These are phyloP conservation scores for Pipistrellus pipistrellus DNA, from an alignment of 2,797 vertebrate species.

Conservation along the genomic window DNA sequence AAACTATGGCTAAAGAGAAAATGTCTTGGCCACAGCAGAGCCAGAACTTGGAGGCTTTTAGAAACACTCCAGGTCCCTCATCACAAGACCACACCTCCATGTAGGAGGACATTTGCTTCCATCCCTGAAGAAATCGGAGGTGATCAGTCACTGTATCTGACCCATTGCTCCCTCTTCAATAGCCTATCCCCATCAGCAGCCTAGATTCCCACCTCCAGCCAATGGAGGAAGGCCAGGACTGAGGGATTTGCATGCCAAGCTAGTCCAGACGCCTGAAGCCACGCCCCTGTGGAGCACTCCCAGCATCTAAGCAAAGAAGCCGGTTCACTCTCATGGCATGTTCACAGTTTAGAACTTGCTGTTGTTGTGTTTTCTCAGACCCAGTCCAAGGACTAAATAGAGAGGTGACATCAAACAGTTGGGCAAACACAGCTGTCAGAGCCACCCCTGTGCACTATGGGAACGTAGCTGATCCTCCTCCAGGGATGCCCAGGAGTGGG, in stretches of 20 bases:
- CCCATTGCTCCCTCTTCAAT: not conserved
- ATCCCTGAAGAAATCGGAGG: not conserved
- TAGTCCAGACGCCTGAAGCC: not conserved
- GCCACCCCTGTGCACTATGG: constrained; percentile 45
- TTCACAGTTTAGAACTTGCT: constrained; percentile 40
- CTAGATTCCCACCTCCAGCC: not conserved
- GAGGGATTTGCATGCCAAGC: not conserved
- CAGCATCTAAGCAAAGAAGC: not conserved
- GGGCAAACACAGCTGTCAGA: constrained; percentile 69
- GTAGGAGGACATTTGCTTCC: not conserved
- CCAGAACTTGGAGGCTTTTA: not conserved
- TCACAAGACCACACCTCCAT: accelerated
- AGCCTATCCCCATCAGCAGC: not conserved
- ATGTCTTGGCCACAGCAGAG: not conserved
- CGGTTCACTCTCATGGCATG: not conserved
- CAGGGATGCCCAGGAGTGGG: constrained; percentile 18
- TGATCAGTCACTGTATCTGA: not conserved
- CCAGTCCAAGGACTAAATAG: constrained; percentile 71
- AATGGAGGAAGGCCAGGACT: not conserved
- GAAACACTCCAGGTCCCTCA: too few relatives aligned
- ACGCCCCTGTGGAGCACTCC: not conserved
- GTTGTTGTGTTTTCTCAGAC: constrained; percentile 56
- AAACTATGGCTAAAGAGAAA: not conserved
- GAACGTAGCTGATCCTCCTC: constrained; percentile 47
- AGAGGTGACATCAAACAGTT: constrained; percentile 79